Evolutionary conservation across 2,888 invertebrate genomes (phyloP), one percentile per base, ranked within the genome.

Genomic region (Ptilodon capucinus): DNA sequence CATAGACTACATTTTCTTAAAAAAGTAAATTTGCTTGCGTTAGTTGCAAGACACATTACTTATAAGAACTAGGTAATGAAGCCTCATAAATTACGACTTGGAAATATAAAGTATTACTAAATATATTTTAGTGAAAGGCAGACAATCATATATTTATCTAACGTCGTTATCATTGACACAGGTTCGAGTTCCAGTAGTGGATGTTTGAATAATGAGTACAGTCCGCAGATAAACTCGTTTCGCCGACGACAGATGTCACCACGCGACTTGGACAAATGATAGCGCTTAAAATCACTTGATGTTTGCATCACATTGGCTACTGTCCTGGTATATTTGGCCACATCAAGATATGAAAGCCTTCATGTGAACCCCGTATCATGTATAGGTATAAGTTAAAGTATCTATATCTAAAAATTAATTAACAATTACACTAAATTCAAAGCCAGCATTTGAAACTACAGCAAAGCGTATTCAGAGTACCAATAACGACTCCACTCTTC

Each of bases 201-300:
- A 57, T 64, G 67, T 76, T 73, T 79, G 79, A 83, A 74, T 85
- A 85, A 83, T 78, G 84, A 82, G 71, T 64, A 59, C 57, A 63
- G 68, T 64, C 52, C 54, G 66, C 11, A 76, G 83, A 85, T 84
- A 82, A 83, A 84, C 83, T 79, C 71, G 85, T 85, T 82, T 61
- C 55, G 25, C 41, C 57, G 73, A 57, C 75, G 83, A 85, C 85
- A 82, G 81, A 85, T 79, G 85, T 84, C 85, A 82, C 72, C 59
- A 64, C 50, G 61, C 41, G 62, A 75, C 74, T 71, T 48, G 66
- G 79, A 86, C 84, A 84, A 86, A 86, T 85, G 84, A 81, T 82
- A 81, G 71, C 56, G 68, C 68, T 62, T 63, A 60, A 71, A 71
- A 68, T 65, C 54, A 63, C 64, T 68, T 61, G 61, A 60, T 57